Evolutionary conservation across 2,113 vertebrate species (phyloP).

Genomic region (Theropithecus gelada): DNA sequence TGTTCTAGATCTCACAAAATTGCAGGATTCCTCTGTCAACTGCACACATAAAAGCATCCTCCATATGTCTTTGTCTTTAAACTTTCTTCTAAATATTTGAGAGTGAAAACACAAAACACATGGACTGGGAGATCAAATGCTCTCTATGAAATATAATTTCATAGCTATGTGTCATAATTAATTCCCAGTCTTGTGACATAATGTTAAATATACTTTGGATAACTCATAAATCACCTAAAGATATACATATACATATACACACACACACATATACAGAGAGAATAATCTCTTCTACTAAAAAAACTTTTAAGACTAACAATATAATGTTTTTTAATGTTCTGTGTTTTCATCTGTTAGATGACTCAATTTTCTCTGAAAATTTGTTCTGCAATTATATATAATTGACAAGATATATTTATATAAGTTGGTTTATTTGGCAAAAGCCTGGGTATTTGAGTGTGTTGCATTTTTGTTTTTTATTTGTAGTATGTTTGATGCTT

Average conservation of each 20-base stretch:
- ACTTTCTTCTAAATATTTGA: constrained; percentile 48
- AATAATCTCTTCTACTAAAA: not conserved
- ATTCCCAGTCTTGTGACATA: not conserved
- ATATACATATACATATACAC: not conserved
- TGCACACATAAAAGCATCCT: constrained; percentile 32
- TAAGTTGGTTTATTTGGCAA: not conserved
- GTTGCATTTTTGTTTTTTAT: not conserved
- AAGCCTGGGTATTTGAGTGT: not conserved
- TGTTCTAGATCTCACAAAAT: constrained; percentile 68
- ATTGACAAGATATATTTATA: not conserved
- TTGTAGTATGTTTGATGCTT: not conserved
- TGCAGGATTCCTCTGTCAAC: constrained; percentile 37
- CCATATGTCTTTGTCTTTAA: constrained; percentile 47
- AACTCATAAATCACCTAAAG: constrained; percentile 22
- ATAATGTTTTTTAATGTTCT: not conserved
- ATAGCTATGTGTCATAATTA: not conserved
- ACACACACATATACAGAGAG: not conserved
- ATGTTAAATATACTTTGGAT: constrained; percentile 50
- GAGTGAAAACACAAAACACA: not conserved
- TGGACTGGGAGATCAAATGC: not conserved
- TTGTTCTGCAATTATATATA: not conserved
- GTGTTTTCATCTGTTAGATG: not conserved
- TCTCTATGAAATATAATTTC: constrained; percentile 14
- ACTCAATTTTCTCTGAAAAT: not conserved
- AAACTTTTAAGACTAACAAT: not conserved